Base-by-base conservation (phyloP, 1,140 invertebrate species). In the Protaetia brevitarsis region DNA sequence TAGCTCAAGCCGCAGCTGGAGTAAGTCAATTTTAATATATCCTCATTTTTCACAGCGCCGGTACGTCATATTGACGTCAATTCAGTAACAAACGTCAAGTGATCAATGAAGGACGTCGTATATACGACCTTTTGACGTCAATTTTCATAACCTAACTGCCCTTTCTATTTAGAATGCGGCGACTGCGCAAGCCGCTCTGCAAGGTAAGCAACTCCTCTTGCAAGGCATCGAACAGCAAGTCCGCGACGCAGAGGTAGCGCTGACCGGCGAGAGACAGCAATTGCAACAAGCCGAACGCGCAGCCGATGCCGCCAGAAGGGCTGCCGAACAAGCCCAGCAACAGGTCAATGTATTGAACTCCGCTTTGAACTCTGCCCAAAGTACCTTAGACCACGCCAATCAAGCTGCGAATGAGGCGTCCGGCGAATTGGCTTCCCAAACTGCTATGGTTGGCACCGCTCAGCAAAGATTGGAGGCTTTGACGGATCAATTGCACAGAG, bases 361-460 rank as follows among this genome's bases (percentile, higher is more conserved):
- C 3, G 87, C 86, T 2, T 68, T 89, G 66, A 89, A 89, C 72
- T 85, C 87, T 2, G 88, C 88, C 0, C 87, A 88, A 74, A 83
- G 86, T 0, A 87, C 87, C 3, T 82, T 83, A 1, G 86, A 89
- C 23, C 87, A 88, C 67, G 86, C 87, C 0, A 82, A 82, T 19
- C 83, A 85, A 69, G 86, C 87, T 2, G 86, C 87, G 0, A 82
- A 84, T 0, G 86, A 87, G 71, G 84, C 88, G 0, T 84, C 86
- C 0, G 86, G 86, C 4, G 86, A 89, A 76, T 75, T 88, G 2
- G 88, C 86, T 0, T 86, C 87, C 0, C 87, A 88, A 71, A 87
- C 85, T n/a, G 84, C 85, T 1, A 89, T 89, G 88, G 85, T 89
- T 1, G 87, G 87, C 3, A 81, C 86, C 3, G 86, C 87, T 0